Base-by-base conservation (phyloP, 2,888 invertebrate genomes). In the Macrophya annulata region DNA sequence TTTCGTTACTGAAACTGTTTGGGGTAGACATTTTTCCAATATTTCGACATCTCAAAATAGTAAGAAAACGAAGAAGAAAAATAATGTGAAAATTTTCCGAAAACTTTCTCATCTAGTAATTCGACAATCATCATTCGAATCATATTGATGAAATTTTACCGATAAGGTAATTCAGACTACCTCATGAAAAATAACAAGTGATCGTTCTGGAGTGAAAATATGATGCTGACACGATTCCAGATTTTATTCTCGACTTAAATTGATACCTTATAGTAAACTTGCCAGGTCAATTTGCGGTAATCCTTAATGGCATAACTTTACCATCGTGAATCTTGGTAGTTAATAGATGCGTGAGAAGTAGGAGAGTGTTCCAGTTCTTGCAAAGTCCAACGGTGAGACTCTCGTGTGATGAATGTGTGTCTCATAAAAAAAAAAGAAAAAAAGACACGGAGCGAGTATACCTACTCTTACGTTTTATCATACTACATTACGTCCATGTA, bases 291-390 rank as follows among this genome's bases (percentile, higher is more conserved):
- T 79, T 40, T 55, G 59, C 15, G 79, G 43, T 12, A 40, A 81
- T 81, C 43, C 59, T 59, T 25, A n/a, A 17, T 51, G 17, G 43
- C 21, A 51, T 31, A 48, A 81, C 6, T 62, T 4, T 51, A 9
- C 81, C 21, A n/a, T 62, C n/a, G 62, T 62, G 59, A 62, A 81
- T 81, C 59, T 43, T 62, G n/a, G 62, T 62, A n/a, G 81, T 55
- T 81, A 40, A 81, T 81, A 43, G 40, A 81, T 81, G 81, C 62
- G 81, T 81, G 81, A 62, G 59, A 81, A 81, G 81, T 40, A 43
- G 40, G 62, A 43, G 62, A 62, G 12, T 59, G 79, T 62, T 81
- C 79, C 43, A 81, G 79, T 81, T 81, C 43, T 43, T 40, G 81
- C 51, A 12, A 81, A 37, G 62, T 62, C 21, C 77, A 51, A 74